Base-by-base conservation (phyloP, 1,140 invertebrate genomes). In the Drosophila nigromelanica region DNA sequence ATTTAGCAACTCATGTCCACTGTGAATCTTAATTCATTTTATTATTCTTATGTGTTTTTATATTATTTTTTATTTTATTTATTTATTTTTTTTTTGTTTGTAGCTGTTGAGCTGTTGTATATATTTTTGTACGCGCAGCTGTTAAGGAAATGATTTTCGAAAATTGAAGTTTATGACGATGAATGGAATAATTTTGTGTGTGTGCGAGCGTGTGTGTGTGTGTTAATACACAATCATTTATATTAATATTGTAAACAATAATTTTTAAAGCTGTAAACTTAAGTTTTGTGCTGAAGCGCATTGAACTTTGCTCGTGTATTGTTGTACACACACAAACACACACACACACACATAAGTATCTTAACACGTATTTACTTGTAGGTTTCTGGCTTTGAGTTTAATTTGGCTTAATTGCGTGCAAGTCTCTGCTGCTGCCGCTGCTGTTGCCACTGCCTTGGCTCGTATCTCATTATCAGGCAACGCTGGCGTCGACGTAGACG, bases 81-180 rank as follows among this genome's bases (percentile, higher is more conserved):
- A 40, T 40, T 12, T 40, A 14, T 80, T 50, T 58, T 62, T 76
- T 60, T 50, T 69, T 73, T 59, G 45, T 73, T 73, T 27, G 27
- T 27, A 2, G 27, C 63, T 69, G 76, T 69, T 79, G 74, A 37
- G 58, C 35, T 51, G 52, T 70, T 70, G 43, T 33, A 42, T 40
- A 47, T 72, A 59, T 67, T 67, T 73, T 64, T 86, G 76, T 85
- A 76, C 75, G 78, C 78, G 81, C 81, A 87, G 81, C 82, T 85
- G 89, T 89, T 77, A 89, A 90, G 89, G 89, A 90, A 90, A 90
- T 90, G 85, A 90, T 90, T 90, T 89, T 90, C 81, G 73, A 89
- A 90, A 90, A 90, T 90, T 90, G 78, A 90, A 90, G 83, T 90
- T 90, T 90, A 90, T 90, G 83, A 89, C 80, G 89, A 86, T 86